Percentiles rank a stretch among this genome's conserved stretches.
Conservation (phyloP, 2,888 invertebrate genomes). For the Synergus gifuensis region DNA sequence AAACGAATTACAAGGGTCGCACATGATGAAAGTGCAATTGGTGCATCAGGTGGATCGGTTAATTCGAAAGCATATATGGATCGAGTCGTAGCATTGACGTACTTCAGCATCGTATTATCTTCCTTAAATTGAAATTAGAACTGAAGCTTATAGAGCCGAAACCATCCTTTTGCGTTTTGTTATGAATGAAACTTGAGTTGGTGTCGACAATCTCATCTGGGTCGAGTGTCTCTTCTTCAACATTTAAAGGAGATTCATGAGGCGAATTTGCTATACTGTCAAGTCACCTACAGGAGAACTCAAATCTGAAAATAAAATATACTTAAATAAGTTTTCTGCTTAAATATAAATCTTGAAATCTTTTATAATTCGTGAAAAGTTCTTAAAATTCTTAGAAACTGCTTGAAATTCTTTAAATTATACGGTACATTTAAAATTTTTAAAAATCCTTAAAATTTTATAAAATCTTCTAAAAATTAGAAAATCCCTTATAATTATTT, state of each 20-base stretch:
- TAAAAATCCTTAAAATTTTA: too few relatives aligned
- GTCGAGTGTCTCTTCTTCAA: slow-evolving; percentile 70
- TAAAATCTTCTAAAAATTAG: too few relatives aligned
- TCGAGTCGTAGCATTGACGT: slow-evolving; percentile 79
- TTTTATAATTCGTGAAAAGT: too few relatives aligned
- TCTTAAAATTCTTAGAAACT: too few relatives aligned
- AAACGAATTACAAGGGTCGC: slow-evolving; percentile 79
- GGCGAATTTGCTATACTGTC: slow-evolving; percentile 74
- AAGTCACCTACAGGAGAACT: slow-evolving; percentile 71
- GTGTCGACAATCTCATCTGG: slow-evolving; percentile 71
- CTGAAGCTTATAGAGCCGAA: slow-evolving; percentile 57
- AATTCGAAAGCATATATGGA: slow-evolving; percentile 79
- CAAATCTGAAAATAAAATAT: slow-evolving; percentile 45
- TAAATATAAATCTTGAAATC: too few relatives aligned
- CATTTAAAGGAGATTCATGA: slow-evolving; percentile 68
- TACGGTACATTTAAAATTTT: too few relatives aligned
- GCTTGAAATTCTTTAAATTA: too few relatives aligned
- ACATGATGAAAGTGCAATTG: slow-evolving; percentile 79
- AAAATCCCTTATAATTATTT: too few relatives aligned
- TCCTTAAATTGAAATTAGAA: slow-evolving; percentile 74
- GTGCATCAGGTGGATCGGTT: slow-evolving; percentile 72
- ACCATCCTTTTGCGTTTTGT: slow-evolving; percentile 67
- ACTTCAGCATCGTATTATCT: slow-evolving; percentile 79
- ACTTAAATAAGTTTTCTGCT: not conserved
- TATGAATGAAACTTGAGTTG: slow-evolving; percentile 70